Percentiles rank a stretch among this genome's conserved stretches.
Conservation (phyloP, 2,888 invertebrate genomes). For the Drosophila seclusa region DNA sequence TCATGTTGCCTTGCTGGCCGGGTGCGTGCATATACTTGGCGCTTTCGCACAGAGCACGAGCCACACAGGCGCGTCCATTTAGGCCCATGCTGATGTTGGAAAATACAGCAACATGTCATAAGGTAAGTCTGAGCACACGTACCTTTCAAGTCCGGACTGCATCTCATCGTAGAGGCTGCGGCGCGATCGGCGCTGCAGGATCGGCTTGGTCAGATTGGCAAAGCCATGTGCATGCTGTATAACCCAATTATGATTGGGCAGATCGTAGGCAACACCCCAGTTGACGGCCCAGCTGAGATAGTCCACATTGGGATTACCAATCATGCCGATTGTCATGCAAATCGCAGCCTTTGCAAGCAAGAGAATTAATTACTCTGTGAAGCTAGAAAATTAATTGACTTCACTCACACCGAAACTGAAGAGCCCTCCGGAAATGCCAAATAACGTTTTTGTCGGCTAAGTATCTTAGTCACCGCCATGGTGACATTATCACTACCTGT, state of each 20-base stretch:
- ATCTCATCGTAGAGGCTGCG: conserved; percentile 89
- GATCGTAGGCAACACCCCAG: conserved; percentile 89
- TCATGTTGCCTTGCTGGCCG: conserved; percentile 87
- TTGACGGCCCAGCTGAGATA: conserved; percentile 89
- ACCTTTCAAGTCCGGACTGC: conserved; percentile 90
- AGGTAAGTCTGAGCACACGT: conserved; percentile 60
- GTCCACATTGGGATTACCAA: conserved; percentile 87
- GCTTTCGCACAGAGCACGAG: conserved; percentile 91
- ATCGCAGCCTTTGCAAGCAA: conserved; percentile 85
- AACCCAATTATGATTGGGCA: conserved; percentile 87
- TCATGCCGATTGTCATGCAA: conserved; percentile 87
- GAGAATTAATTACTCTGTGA: conserved; percentile 16
- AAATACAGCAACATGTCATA: neutral
- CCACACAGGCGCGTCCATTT: conserved; percentile 89
- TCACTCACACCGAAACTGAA: conserved; percentile 84
- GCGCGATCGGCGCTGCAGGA: conserved; percentile 86
- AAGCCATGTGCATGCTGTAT: conserved; percentile 84
- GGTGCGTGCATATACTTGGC: conserved; percentile 86
- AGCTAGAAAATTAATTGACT: neutral
- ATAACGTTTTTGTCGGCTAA: conserved; percentile 85
- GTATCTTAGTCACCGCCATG: conserved; percentile 39
- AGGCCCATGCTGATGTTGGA: conserved; percentile 89
- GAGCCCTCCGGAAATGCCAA: conserved; percentile 87
- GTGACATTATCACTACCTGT: conserved; percentile 41
- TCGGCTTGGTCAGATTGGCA: conserved; percentile 64